Evolutionary conservation across 2,797 vertebrate genomes (phyloP).

Genomic region (Malurus leucopterus): DNA sequence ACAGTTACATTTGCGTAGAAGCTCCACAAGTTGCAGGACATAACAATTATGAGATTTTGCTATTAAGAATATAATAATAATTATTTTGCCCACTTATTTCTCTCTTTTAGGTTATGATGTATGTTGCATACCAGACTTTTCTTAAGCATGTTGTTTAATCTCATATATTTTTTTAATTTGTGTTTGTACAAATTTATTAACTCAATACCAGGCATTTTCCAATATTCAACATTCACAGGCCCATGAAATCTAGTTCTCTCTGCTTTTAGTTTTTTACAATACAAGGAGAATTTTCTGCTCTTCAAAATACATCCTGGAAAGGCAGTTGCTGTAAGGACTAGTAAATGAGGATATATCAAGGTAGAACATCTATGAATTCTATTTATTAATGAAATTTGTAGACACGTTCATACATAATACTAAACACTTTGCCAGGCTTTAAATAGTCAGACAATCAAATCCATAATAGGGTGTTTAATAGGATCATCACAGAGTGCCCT

Average conservation of each 20-base stretch:
- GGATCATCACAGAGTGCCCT: not conserved
- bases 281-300: not conserved
- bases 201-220: not conserved
- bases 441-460: not conserved
- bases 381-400: not conserved
- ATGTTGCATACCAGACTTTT: not conserved
- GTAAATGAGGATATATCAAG: not conserved
- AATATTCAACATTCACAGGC: not conserved
- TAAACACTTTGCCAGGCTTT: not conserved
- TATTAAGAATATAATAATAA: not conserved
- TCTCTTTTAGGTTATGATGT: not conserved
- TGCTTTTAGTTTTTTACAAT: not conserved
- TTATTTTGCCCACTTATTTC: not conserved
- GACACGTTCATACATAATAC: not conserved
- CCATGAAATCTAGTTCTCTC: not conserved
- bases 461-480: not conserved
- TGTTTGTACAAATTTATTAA: not conserved
- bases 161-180: not conserved
- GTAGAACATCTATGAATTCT: not conserved
- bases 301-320: not conserved
- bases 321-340: not conserved
- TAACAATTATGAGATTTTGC: rapidly evolving
- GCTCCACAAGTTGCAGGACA: not conserved
- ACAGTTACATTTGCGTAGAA: not conserved
- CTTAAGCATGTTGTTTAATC: not conserved